Conservation (phyloP, 2,888 invertebrate genomes). For the Meta bourneti region DNA sequence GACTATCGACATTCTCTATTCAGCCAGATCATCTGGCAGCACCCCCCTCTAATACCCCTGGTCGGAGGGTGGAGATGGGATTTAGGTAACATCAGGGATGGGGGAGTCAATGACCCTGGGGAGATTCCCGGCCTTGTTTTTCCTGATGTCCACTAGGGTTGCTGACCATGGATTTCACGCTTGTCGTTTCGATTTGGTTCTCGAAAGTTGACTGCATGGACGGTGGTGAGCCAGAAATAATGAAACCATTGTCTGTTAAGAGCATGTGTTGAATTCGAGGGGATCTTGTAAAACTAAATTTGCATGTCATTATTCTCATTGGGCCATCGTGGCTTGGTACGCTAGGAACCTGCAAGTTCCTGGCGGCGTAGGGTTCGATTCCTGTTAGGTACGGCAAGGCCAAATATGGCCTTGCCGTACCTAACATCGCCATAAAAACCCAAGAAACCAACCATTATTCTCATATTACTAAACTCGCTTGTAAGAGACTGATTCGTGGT, state of each 20-base stretch:
- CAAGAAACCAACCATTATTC: no score
- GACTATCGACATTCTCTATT: constrained; percentile 46
- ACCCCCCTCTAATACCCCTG: background rate
- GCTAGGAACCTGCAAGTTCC: no score
- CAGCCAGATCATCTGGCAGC: constrained; percentile 42
- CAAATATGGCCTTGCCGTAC: no score
- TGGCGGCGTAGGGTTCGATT: no score
- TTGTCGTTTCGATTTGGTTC: constrained; percentile 6
- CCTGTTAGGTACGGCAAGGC: no score
- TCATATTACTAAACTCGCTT: no score
- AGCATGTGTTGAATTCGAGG: no score
- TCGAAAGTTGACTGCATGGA: background rate
- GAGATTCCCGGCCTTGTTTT: constrained; percentile 37
- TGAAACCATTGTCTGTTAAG: background rate
- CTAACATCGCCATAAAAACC: no score
- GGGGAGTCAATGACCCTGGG: constrained; percentile 55
- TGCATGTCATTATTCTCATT: no score
- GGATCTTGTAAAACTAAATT: no score
- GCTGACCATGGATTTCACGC: constrained; percentile 33
- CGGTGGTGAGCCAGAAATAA: background rate
- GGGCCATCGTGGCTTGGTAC: no score
- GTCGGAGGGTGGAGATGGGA: constrained; percentile 29
- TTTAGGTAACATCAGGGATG: constrained; percentile 12
- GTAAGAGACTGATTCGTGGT: no score
- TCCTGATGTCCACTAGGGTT: constrained; percentile 24